A percentile compares a stretch with the other conserved stretches of the same genome.
These are phyloP conservation scores for Zeus faber DNA, from an alignment of 2,113 vertebrate species.

Conservation along the genomic window DNA sequence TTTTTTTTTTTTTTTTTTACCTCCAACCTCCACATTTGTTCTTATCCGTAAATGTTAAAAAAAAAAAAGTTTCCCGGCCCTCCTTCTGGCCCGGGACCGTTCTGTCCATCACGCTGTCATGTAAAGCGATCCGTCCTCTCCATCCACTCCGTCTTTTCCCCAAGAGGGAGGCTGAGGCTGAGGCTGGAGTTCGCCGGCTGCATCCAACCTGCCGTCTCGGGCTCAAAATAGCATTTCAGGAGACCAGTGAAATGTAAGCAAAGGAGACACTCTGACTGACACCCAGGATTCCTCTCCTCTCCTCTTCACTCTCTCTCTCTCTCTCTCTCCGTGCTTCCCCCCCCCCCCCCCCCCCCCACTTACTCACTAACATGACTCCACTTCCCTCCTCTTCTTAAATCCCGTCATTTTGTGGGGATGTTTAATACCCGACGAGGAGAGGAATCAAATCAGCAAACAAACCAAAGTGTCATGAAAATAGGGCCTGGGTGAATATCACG, in stretches of 20 bases:
- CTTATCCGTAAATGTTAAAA: no score
- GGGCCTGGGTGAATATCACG: no score
- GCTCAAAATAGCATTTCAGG: conserved; percentile 77
- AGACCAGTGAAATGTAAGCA: conserved; percentile 75
- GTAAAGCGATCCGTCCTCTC: conserved; percentile 59
- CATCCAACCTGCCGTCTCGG: conserved; percentile 71
- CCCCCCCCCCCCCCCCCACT: neutral
- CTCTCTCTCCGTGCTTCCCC: neutral
- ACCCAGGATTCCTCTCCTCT: conserved; percentile 60
- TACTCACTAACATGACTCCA: no score
- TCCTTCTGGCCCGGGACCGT: conserved; percentile 38
- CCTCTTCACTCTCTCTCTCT: no score
- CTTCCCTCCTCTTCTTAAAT: no score
- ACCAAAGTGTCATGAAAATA: no score
- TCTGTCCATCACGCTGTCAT: conserved; percentile 71
- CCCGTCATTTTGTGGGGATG: no score
- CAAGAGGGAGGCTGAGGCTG: conserved; percentile 63
- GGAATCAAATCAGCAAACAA: no score
- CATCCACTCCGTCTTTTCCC: conserved; percentile 52
- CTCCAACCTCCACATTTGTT: no score
- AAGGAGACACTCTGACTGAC: conserved; percentile 71
- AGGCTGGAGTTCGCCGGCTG: conserved; percentile 67
- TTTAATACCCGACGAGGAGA: no score
- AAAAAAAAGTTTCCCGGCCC: conserved; percentile 23
- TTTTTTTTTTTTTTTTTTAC: no score